A percentile compares a stretch with the other conserved stretches of the same genome.
These are phyloP conservation scores for Lampris incognitus DNA, from an alignment of 2,113 vertebrate species.

Conservation along the genomic window DNA sequence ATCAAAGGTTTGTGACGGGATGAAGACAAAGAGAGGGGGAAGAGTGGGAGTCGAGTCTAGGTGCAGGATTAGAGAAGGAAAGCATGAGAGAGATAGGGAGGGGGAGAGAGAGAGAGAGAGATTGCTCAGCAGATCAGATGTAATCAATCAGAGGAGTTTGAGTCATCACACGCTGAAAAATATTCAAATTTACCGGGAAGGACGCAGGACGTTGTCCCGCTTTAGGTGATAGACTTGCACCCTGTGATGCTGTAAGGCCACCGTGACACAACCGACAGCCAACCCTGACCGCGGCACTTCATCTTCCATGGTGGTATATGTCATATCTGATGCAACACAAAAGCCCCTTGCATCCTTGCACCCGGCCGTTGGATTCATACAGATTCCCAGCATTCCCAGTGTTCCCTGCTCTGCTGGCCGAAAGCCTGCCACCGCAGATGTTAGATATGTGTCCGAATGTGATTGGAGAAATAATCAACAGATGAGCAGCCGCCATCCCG, in stretches of 20 bases:
- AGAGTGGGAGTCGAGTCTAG: neutral
- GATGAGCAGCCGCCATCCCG: constrained; percentile 35
- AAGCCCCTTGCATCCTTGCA: neutral
- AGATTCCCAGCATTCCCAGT: no score
- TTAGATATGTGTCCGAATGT: neutral
- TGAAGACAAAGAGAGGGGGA: constrained; percentile 15
- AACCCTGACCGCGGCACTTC: no score
- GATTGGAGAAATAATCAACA: constrained; percentile 17
- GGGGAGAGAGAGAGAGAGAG: neutral
- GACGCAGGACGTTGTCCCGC: no score
- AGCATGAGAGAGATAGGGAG: neutral
- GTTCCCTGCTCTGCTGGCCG: no score
- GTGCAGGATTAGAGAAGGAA: neutral
- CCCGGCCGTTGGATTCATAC: no score
- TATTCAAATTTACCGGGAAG: no score
- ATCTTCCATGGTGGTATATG: no score
- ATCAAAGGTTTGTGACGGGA: constrained; percentile 17
- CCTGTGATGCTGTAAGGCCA: neutral
- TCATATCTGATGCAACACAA: no score
- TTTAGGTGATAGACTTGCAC: no score
- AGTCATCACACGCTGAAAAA: no score
- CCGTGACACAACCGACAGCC: neutral
- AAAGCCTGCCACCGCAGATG: no score
- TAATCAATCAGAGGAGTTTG: no score
- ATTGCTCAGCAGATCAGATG: neutral